Evolutionary conservation across 2,113 vertebrate genomes (phyloP).

Genomic region (Meriones unguiculatus): DNA sequence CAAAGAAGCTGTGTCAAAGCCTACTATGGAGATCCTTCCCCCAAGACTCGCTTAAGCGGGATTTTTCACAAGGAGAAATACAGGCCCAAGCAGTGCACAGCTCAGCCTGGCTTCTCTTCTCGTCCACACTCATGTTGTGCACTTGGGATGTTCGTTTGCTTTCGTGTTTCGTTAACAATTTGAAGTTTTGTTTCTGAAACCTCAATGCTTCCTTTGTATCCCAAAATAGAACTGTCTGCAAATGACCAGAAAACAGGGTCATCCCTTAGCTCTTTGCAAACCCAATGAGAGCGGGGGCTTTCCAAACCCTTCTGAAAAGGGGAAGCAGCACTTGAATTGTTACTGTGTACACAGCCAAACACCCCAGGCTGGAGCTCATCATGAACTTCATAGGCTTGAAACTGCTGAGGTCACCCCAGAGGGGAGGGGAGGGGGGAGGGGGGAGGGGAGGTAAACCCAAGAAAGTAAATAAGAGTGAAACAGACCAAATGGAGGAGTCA

Average conservation of each 20-base stretch:
- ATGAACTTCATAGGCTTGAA: accelerated
- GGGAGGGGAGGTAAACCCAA: accelerated
- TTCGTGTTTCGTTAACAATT: not conserved
- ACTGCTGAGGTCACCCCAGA: not conserved
- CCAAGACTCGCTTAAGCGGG: accelerated
- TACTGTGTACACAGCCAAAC: accelerated
- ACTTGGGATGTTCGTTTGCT: accelerated
- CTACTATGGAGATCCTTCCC: not conserved
- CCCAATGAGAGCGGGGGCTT: not conserved
- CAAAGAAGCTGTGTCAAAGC: not conserved
- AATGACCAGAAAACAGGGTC: not conserved
- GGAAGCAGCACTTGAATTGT: not conserved
- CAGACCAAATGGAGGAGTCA: not conserved
- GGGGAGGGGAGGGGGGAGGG: accelerated
- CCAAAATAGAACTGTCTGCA: not conserved
- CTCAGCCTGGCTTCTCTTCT: not conserved
- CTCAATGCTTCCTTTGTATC: not conserved
- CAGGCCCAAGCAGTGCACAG: no score
- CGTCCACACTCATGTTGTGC: accelerated
- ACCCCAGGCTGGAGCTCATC: accelerated
- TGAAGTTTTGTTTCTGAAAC: conserved; percentile 19
- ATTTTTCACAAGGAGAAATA: no score
- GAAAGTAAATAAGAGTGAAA: not conserved
- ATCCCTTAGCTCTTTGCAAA: not conserved
- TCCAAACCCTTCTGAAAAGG: not conserved